These are phyloP conservation scores for Ceratina australensis DNA, from an alignment of 1,140 invertebrate genomes.

Conservation along the genomic window DNA sequence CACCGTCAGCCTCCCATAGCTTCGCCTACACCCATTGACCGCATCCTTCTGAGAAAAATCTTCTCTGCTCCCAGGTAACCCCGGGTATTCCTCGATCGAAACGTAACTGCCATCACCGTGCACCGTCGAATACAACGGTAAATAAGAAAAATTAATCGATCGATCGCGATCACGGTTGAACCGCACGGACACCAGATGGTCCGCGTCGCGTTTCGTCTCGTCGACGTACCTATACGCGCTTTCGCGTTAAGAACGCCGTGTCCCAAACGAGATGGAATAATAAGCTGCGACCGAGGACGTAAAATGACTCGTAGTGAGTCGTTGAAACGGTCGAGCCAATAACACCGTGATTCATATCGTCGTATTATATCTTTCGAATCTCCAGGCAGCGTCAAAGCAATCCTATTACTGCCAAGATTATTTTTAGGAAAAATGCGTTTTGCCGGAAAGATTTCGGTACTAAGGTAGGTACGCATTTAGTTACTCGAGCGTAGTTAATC, in stretches of 20 bases:
- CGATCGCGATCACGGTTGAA: conserved; percentile 10
- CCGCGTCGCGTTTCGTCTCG: neutral
- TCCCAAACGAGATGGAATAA: neutral
- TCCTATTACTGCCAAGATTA: conserved; percentile 59
- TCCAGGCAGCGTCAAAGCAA: conserved; percentile 52
- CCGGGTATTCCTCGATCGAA: conserved; percentile 62
- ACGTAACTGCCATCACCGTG: conserved; percentile 56
- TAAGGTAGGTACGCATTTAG: conserved; percentile 59
- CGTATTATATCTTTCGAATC: conserved; percentile 54
- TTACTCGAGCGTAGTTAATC: conserved; percentile 63
- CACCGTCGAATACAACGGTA: conserved; percentile 20
- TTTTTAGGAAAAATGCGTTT: conserved; percentile 64
- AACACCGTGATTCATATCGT: conserved; percentile 45
- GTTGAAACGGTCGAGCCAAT: conserved; percentile 35
- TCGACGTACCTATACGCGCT: too few relatives aligned
- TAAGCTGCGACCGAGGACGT: neutral
- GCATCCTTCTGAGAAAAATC: conserved; percentile 69
- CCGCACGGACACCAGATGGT: neutral
- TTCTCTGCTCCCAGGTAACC: conserved; percentile 67
- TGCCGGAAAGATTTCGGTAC: conserved; percentile 61
- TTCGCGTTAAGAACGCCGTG: neutral
- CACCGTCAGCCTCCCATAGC: conserved; percentile 46
- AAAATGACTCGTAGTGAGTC: conserved; percentile 21
- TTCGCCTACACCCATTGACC: conserved; percentile 57
- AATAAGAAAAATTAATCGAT: conserved; percentile 7